Evolutionary conservation across 2,888 invertebrate species (phyloP).

Genomic region (Hylaea fasciaria): DNA sequence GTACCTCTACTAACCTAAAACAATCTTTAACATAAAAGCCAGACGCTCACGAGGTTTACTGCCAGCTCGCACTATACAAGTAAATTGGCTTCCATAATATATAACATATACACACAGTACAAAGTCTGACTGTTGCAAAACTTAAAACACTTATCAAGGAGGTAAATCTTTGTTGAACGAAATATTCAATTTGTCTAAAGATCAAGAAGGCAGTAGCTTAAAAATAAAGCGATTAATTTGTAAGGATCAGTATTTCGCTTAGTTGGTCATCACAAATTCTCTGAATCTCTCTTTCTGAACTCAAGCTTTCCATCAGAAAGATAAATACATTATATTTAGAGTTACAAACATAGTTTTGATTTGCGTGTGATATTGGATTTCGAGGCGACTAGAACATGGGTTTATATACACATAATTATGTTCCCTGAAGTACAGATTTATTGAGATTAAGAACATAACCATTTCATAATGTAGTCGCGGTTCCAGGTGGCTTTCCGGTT

Average conservation of each 20-base stretch:
- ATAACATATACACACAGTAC: constrained; percentile 15
- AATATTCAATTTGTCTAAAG: constrained; percentile 33
- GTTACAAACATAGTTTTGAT: constrained; percentile 28
- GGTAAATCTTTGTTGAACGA: constrained; percentile 26
- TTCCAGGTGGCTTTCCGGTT: no score
- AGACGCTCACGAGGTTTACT: constrained; percentile 6
- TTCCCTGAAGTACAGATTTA: constrained; percentile 4
- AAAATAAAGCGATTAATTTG: no score
- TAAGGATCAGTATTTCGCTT: no score
- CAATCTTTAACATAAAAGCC: background rate
- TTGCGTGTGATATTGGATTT: constrained; percentile 43
- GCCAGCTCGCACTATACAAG: background rate
- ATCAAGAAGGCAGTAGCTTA: no score
- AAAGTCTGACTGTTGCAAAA: constrained; percentile 12
- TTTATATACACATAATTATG: constrained; percentile 16
- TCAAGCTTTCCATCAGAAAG: no score
- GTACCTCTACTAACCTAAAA: background rate
- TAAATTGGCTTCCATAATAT: constrained; percentile 8
- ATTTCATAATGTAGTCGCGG: no score
- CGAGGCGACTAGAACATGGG: constrained; percentile 33
- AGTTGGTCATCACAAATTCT: no score
- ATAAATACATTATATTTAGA: no score
- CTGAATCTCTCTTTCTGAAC: no score
- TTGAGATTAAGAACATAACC: background rate
- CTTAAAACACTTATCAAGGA: constrained; percentile 28